Evolutionary conservation across 2,797 vertebrate species (phyloP).

Genomic region (Semaprochilodus insignis): DNA sequence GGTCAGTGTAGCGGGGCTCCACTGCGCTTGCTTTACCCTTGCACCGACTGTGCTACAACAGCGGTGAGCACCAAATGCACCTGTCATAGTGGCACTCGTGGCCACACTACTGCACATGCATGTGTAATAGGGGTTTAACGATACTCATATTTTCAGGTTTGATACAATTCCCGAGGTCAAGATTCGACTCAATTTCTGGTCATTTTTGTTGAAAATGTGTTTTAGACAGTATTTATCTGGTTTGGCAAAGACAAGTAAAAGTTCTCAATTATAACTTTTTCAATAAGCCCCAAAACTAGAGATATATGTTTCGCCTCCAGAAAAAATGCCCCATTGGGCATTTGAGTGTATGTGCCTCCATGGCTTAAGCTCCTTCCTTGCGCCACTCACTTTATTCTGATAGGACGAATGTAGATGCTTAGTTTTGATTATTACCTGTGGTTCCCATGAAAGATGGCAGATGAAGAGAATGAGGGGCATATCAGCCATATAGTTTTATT

Average conservation of each 20-base stretch:
- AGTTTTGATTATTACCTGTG: not conserved
- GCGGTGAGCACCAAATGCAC: constrained; percentile 38
- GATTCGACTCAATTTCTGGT: not conserved
- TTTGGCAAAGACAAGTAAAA: not conserved
- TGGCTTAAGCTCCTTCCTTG: not conserved
- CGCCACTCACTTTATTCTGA: not conserved
- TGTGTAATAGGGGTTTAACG: not conserved
- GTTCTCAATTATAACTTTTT: not conserved
- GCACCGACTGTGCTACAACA: constrained; percentile 55
- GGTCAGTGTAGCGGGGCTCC: constrained; percentile 62
- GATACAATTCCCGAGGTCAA: not conserved
- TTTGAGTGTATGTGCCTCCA: not conserved
- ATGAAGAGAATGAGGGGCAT: too few relatives aligned
- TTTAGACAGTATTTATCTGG: too few relatives aligned
- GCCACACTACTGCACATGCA: not conserved
- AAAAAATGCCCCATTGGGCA: not conserved
- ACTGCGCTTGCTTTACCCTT: constrained; percentile 51
- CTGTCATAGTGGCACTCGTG: constrained; percentile 24
- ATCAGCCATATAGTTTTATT: too few relatives aligned
- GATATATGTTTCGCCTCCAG: not conserved
- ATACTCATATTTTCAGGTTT: not conserved
- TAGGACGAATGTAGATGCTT: not conserved
- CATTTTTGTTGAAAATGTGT: not conserved
- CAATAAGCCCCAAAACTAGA: not conserved
- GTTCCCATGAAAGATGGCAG: not conserved